Conservation (phyloP, 2,888 invertebrate genomes). For the Cerastoderma edule region DNA sequence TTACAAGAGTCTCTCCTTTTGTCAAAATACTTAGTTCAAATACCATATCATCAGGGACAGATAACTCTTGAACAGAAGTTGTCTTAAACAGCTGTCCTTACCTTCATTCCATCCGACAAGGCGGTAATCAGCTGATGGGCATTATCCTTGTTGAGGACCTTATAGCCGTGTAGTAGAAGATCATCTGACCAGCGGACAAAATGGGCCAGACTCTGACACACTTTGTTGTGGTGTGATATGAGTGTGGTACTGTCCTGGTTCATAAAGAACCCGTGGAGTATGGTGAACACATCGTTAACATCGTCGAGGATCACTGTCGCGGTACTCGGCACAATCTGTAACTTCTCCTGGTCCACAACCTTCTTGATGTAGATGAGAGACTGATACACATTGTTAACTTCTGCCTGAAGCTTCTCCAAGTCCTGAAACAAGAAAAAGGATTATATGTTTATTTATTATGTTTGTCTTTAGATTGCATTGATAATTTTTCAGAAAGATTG, state of each 20-base stretch:
- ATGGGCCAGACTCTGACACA: constrained; percentile 93
- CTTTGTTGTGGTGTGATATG: constrained; percentile 92
- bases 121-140: constrained; percentile 87
- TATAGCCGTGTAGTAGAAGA: constrained; percentile 87
- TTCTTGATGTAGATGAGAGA: constrained; percentile 95
- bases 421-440: constrained; percentile 71
- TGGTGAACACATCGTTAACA: constrained; percentile 87
- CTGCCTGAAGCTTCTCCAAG: constrained; percentile 77
- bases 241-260: constrained; percentile 87
- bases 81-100: constrained; percentile 79
- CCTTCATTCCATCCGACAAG: constrained; percentile 90
- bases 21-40: too few species aligned
- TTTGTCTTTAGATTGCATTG: too few species aligned
- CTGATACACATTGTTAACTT: constrained; percentile 87
- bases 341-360: constrained; percentile 95
- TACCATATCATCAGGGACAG: too few species aligned
- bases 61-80: too few species aligned
- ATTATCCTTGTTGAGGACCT: constrained; percentile 69
- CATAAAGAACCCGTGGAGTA: constrained; percentile 77
- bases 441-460: too few species aligned
- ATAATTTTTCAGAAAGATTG: too few species aligned
- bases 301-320: constrained; percentile 97
- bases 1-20: too few species aligned
- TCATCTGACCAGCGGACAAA: constrained; percentile 95
- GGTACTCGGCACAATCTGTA: constrained; percentile 96